Conservation (phyloP, 1,140 invertebrate species). For the Sarcophaga peregrina region DNA sequence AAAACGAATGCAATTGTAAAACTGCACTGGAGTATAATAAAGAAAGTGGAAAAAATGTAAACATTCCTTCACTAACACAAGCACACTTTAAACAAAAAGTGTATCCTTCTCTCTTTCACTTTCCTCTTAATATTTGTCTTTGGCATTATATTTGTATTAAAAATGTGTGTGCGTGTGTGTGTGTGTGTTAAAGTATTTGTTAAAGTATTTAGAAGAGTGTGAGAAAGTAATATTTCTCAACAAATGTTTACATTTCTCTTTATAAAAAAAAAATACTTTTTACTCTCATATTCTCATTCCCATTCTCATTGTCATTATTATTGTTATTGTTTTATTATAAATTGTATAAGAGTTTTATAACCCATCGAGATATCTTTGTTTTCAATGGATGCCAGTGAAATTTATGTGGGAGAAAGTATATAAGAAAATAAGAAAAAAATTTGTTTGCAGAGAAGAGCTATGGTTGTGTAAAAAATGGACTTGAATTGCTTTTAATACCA, state of each 20-base stretch:
- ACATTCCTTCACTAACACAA: neutral
- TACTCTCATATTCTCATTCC: too few species aligned
- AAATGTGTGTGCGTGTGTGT: neutral
- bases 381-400: too few species aligned
- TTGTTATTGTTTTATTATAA: too few species aligned
- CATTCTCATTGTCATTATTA: too few species aligned
- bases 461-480: neutral
- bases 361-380: too few species aligned
- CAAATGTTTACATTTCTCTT: neutral
- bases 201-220: neutral
- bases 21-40: neutral
- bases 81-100: neutral
- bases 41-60: neutral
- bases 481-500: conserved; percentile 1
- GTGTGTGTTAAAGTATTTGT: neutral
- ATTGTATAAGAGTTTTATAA: too few species aligned
- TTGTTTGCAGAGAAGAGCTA: too few species aligned
- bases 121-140: neutral
- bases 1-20: neutral
- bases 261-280: neutral
- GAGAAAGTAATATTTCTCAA: conserved; percentile 14
- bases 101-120: neutral
- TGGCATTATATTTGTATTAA: too few species aligned
- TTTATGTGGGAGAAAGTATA: too few species aligned
- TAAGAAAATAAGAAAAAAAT: too few species aligned